Evolutionary conservation across 1,140 invertebrate genomes (phyloP).

Genomic region (Drosophila guanche): DNA sequence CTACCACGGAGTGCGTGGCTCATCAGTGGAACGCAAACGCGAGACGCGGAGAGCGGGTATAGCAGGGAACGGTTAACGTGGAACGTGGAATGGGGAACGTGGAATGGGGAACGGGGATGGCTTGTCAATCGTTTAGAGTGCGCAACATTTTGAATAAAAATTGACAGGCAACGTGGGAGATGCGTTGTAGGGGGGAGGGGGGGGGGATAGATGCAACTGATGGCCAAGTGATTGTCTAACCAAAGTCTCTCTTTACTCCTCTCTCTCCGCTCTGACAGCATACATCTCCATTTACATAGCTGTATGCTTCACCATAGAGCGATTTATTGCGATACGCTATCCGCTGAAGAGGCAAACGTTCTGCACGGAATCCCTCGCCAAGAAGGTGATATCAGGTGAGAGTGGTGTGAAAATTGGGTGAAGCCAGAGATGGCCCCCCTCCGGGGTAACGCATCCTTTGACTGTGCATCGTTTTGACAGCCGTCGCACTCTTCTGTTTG

Average conservation of each 20-base stretch:
- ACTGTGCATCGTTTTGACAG: conserved; percentile 29
- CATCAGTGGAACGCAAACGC: conserved; percentile 19
- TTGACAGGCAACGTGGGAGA: conserved; percentile 33
- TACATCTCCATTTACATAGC: conserved; percentile 91
- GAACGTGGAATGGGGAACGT: no score
- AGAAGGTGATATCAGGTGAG: conserved; percentile 85
- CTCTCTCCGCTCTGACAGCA: conserved; percentile 79
- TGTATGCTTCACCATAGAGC: conserved; percentile 90
- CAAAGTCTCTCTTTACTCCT: neutral
- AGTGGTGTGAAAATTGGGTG: neutral
- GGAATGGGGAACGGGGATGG: neutral
- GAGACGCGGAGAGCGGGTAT: no score
- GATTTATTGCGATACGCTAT: conserved; percentile 91
- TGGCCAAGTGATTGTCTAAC: neutral
- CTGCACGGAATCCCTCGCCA: conserved; percentile 87
- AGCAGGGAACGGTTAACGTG: no score
- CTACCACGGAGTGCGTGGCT: neutral
- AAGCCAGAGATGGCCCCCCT: conserved; percentile 2
- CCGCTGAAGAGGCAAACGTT: conserved; percentile 89
- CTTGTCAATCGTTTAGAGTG: conserved; percentile 57
- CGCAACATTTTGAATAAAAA: conserved; percentile 55
- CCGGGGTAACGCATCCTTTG: conserved; percentile 12
- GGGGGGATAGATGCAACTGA: conserved; percentile 18
- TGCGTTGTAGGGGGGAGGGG: neutral
- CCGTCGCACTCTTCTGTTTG: conserved; percentile 87